Evolutionary conservation across 2,888 invertebrate genomes (phyloP), one percentile per base, ranked within the genome.

Genomic region (Brachylomia viminalis): DNA sequence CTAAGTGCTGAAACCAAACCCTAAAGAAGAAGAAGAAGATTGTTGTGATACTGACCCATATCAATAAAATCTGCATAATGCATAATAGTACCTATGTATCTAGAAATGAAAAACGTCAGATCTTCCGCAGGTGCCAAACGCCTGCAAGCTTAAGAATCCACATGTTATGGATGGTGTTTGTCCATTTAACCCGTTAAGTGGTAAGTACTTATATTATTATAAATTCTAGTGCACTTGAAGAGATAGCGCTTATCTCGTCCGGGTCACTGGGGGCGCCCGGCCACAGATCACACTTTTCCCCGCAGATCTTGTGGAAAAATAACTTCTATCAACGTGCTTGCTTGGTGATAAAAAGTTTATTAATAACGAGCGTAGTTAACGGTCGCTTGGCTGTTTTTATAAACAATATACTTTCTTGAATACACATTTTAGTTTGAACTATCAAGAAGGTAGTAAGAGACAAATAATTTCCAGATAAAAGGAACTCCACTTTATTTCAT

Each of bases 201-300:
- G 61, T 64, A 69, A 79, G 75, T 79, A 17, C 42, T 42, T 30
- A 81, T 85, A 83, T 87, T 84, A 87, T 82, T 88, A 87, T 91
- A 89, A 87, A 87, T 88, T 85, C 86, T 90, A 82, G 84, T 92
- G 92, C 92, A 92, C 92, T 92, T 91, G 90, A 88, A 90, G 91
- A 86, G 91, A 91, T 88, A 88, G 82, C 71, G 38, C 79, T 82
- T 90, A 91, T 92, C 92, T 89, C 88, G 92, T 92, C 92, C 92
- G 92, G 92, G 92, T 92, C 92, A 91, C 79, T 33, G 73, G 70
- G 85, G 86, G 80, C 85, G 77, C 77, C 72, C 79, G 85, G 79
- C 75, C 88, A 90, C 77, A 87, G 90, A 87, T 90, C 90, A 86
- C 70, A 88, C 90, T 91, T 92, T 92, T 91, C 92, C 87, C 84